Percentiles rank a stretch among this genome's conserved stretches.
Evolutionary conservation across 2,797 vertebrate species (phyloP).

Genomic region (Lithobates pipiens): DNA sequence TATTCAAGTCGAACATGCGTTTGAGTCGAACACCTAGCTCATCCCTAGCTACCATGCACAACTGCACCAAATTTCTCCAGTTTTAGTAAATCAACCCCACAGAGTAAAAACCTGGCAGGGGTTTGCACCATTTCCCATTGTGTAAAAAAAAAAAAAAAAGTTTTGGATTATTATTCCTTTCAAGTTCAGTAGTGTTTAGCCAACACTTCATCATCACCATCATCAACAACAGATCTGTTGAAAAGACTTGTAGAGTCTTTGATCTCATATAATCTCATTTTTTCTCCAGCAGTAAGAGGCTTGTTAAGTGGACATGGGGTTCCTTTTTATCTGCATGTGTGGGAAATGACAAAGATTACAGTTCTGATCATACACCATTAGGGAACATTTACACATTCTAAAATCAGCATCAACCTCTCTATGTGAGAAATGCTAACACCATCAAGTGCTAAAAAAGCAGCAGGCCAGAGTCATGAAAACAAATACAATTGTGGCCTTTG

Average conservation of each 20-base stretch:
- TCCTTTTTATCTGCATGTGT: constrained; percentile 1
- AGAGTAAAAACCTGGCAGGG: no score
- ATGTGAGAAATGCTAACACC: constrained; percentile 14
- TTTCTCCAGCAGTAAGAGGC: neutral
- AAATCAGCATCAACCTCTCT: neutral
- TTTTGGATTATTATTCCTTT: no score
- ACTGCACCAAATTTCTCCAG: no score
- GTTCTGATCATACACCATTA: neutral
- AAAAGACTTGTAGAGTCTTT: neutral
- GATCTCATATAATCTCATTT: neutral
- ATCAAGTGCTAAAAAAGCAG: constrained; percentile 23
- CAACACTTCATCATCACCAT: no score
- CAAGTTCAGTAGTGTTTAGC: no score
- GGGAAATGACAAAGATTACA: constrained; percentile 9
- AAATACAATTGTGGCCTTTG: neutral
- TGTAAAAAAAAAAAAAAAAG: no score
- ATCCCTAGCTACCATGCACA: no score
- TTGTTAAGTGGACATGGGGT: neutral
- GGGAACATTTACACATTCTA: constrained; percentile 4
- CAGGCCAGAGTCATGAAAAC: neutral
- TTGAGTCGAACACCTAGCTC: no score
- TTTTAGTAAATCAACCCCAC: no score
- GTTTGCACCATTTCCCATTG: no score
- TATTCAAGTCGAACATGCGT: no score
- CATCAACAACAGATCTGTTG: no score